These are phyloP conservation scores for Hippocampus barbouri DNA, from an alignment of 2,113 vertebrate species.

Conservation along the genomic window DNA sequence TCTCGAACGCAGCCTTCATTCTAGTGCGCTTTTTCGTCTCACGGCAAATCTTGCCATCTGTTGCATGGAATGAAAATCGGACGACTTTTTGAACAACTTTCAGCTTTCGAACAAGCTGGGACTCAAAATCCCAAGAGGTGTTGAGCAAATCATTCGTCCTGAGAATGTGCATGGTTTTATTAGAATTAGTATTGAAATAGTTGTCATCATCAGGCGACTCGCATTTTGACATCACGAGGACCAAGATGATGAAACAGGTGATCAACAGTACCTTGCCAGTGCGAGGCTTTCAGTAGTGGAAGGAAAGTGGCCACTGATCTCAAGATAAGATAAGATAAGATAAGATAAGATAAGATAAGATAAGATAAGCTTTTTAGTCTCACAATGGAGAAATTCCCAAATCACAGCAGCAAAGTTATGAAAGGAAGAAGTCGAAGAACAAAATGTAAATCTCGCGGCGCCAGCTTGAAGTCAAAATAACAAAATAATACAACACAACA, in stretches of 20 bases:
- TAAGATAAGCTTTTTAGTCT: no score
- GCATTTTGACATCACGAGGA: background rate
- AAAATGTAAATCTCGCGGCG: no score
- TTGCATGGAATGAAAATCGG: background rate
- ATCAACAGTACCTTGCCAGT: background rate
- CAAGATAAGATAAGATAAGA: no score
- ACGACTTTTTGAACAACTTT: background rate
- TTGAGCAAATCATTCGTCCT: background rate
- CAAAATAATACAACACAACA: no score
- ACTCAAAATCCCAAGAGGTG: background rate
- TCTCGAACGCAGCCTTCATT: constrained; percentile 3
- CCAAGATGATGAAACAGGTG: background rate
- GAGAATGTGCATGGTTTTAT: background rate
- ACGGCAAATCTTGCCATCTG: constrained; percentile 18
- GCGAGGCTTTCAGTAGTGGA: background rate
- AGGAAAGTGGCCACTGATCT: no score
- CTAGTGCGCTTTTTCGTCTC: constrained; percentile 20
- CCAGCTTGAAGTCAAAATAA: no score
- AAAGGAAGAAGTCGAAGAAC: no score
- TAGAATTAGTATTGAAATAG: background rate
- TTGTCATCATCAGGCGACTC: background rate
- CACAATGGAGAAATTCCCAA: no score
- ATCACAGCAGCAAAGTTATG: no score
- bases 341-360: no score
- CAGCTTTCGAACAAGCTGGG: background rate